Percentiles rank a stretch among this genome's conserved stretches.
Evolutionary conservation across 53 echinoderm and acorn worm genomes (phyloP).

Genomic region (Henricia sp.): DNA sequence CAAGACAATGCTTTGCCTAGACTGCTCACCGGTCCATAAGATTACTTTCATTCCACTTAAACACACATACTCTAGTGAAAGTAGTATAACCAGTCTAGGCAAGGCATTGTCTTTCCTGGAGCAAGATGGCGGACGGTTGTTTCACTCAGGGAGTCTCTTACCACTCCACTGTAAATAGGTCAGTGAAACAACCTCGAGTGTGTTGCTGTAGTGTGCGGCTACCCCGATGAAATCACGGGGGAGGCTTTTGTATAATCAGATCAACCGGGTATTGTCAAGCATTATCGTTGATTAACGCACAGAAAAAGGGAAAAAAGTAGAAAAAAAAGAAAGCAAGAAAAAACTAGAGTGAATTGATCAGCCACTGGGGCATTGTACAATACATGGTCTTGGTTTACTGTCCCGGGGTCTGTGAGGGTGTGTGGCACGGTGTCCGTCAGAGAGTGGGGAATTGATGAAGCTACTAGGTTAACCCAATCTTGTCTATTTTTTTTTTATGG

Average conservation of each 20-base stretch:
- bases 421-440: constrained; percentile 20
- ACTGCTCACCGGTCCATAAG: too few relatives aligned
- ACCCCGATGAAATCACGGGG: constrained; percentile 30
- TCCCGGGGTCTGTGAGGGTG: constrained; percentile 32
- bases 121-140: too few relatives aligned
- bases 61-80: too few relatives aligned
- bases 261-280: constrained; percentile 52
- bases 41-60: too few relatives aligned
- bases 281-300: constrained; percentile 61
- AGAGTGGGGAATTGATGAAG: neutral
- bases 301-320: neutral
- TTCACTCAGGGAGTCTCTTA: too few relatives aligned
- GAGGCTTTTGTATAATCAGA: constrained; percentile 46
- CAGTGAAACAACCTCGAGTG: too few relatives aligned
- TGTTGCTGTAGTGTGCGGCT: neutral
- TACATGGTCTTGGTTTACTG: constrained; percentile 23
- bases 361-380: constrained; percentile 37
- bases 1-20: too few relatives aligned
- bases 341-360: constrained; percentile 39
- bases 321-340: neutral
- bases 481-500: neutral
- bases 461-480: neutral
- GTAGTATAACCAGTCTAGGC: too few relatives aligned
- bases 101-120: too few relatives aligned
- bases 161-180: too few relatives aligned